Evolutionary conservation across 92 coral and sea anemone species (phyloP).

Genomic region (Phenganax subtilis): DNA sequence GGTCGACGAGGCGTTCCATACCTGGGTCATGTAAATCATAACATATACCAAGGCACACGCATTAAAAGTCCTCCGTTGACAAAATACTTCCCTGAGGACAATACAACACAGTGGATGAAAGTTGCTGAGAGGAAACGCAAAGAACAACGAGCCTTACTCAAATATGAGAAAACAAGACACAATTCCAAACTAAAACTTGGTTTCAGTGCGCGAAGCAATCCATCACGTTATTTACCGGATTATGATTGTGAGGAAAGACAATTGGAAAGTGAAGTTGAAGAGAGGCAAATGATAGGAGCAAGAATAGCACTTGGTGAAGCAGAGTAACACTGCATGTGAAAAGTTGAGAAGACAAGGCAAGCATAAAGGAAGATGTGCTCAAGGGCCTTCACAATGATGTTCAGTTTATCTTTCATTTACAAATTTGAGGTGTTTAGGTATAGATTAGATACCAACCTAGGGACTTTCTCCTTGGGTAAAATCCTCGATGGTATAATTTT

Average conservation of each 20-base stretch:
- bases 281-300: neutral
- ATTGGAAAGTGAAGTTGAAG: neutral
- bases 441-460: neutral
- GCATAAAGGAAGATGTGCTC: no score
- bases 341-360: neutral
- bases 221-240: constrained; percentile 20
- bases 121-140: constrained; percentile 61
- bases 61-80: constrained; percentile 70
- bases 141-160: constrained; percentile 60
- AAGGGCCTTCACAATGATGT: neutral
- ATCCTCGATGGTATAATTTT: neutral
- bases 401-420: neutral
- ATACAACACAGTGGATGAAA: constrained; percentile 67
- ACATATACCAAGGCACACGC: constrained; percentile 68
- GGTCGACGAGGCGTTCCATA: constrained; percentile 86
- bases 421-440: neutral
- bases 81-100: constrained; percentile 48
- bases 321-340: neutral
- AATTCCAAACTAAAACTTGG: constrained; percentile 52
- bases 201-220: constrained; percentile 34
- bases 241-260: neutral
- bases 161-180: constrained; percentile 50
- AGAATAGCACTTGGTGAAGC: neutral
- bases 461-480: neutral
- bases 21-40: constrained; percentile 56